Percentiles rank a stretch among this genome's conserved stretches.
Conservation (phyloP, 2,113 vertebrate species). For the Amazona guildingii region DNA sequence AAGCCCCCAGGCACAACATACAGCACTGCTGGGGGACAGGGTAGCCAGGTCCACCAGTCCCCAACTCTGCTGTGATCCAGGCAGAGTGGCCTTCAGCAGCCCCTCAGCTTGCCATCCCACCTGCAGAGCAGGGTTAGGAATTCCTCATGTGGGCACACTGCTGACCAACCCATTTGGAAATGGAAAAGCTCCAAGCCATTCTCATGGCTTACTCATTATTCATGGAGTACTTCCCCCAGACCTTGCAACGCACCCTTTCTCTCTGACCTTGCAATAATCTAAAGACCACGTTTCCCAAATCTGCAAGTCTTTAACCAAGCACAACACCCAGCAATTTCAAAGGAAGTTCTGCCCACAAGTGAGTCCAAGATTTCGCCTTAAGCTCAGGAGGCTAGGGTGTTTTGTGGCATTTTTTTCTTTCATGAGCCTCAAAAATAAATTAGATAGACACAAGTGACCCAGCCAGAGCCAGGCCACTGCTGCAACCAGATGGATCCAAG, state of each 20-base stretch:
- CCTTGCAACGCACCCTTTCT: neutral
- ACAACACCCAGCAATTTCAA: neutral
- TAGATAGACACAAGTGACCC: neutral
- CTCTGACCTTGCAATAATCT: neutral
- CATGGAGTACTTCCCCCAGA: neutral
- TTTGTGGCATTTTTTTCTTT: neutral
- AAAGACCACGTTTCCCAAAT: neutral
- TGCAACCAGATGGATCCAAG: rapidly evolving
- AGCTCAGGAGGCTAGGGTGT: neutral
- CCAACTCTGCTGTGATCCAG: rapidly evolving
- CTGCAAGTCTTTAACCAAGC: neutral
- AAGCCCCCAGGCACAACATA: neutral
- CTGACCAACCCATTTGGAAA: neutral
- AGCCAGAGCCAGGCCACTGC: neutral
- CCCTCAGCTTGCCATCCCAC: neutral
- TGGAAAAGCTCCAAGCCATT: neutral
- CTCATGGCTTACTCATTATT: neutral
- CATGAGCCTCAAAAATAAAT: neutral
- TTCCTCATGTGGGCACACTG: rapidly evolving
- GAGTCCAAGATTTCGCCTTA: neutral
- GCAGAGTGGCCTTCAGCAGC: rapidly evolving
- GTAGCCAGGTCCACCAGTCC: rapidly evolving
- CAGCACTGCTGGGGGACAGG: too few relatives aligned
- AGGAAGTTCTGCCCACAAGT: neutral
- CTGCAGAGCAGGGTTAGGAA: neutral